phyloP scores from a whole-genome alignment of 2,888 invertebrate genomes.

The Meteorus cinctellus region DNA sequence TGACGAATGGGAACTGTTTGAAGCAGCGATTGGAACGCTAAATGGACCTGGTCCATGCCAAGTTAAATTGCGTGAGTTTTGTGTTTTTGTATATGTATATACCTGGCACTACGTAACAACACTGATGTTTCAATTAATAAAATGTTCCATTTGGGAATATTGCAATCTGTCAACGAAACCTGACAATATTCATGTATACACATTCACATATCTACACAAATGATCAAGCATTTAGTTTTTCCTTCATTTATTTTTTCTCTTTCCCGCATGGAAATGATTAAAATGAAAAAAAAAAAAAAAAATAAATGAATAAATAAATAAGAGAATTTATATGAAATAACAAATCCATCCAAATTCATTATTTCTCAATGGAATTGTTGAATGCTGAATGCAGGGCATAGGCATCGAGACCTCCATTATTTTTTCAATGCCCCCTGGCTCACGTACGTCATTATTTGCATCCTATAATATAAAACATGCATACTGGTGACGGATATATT shows the following conservation, averaged over 20 bases:
- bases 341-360: slow-evolving; percentile 29
- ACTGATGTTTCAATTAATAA: slow-evolving; percentile 34
- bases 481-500: background rate
- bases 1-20: slow-evolving; percentile 37
- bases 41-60: slow-evolving; percentile 34
- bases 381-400: background rate
- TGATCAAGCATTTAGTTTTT: background rate
- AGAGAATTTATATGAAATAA: background rate
- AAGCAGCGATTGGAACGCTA: slow-evolving; percentile 33
- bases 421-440: slow-evolving; percentile 28
- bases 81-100: slow-evolving; percentile 28
- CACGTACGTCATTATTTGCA: slow-evolving; percentile 32
- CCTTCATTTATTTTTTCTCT: background rate
- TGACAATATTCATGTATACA: slow-evolving; percentile 3
- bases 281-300: background rate
- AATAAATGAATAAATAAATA: background rate
- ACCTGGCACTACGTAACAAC: slow-evolving; percentile 3
- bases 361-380: slow-evolving; percentile 1
- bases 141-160: slow-evolving; percentile 27
- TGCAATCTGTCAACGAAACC: slow-evolving; percentile 14
- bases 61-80: slow-evolving; percentile 36
- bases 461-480: background rate
- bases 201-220: background rate
- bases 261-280: background rate
- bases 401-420: slow-evolving; percentile 16